phyloP scores from a whole-genome alignment of 1,140 invertebrate genomes.

The Drosophila simulans region DNA sequence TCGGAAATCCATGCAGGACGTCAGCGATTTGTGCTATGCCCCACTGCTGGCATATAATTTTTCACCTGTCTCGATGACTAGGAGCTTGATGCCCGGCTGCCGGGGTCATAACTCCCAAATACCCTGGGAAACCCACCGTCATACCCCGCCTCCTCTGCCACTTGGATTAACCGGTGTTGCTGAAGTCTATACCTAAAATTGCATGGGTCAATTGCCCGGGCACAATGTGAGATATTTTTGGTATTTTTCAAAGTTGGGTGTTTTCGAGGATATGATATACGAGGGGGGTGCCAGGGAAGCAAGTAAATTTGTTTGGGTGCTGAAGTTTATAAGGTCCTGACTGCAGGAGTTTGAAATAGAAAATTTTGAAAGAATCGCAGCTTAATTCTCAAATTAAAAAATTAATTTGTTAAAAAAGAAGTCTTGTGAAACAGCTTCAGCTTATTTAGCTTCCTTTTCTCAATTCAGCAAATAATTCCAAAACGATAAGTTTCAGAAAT shows the following conservation, averaged over 20 bases:
- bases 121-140: slow-evolving; percentile 5
- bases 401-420: too few relatives aligned
- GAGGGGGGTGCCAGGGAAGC: neutral
- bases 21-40: slow-evolving; percentile 60
- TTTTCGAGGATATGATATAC: slow-evolving; percentile 32
- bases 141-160: neutral
- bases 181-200: slow-evolving; percentile 2
- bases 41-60: slow-evolving; percentile 71
- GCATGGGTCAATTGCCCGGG: slow-evolving; percentile 54
- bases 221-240: slow-evolving; percentile 51
- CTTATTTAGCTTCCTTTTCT: too few relatives aligned
- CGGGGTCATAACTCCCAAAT: slow-evolving; percentile 12
- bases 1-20: slow-evolving; percentile 60
- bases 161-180: slow-evolving; percentile 35
- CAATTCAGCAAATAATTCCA: too few relatives aligned
- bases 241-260: slow-evolving; percentile 28
- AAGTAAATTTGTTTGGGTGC: neutral
- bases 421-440: too few relatives aligned
- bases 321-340: neutral
- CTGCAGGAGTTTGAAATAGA: too few relatives aligned
- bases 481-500: too few relatives aligned
- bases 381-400: neutral
- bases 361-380: neutral
- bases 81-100: slow-evolving; percentile 13
- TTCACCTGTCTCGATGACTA: slow-evolving; percentile 63